Evolutionary conservation across 1,140 invertebrate genomes (phyloP), one percentile per base, ranked within the genome.

Genomic region (Epicauta chinensis): DNA sequence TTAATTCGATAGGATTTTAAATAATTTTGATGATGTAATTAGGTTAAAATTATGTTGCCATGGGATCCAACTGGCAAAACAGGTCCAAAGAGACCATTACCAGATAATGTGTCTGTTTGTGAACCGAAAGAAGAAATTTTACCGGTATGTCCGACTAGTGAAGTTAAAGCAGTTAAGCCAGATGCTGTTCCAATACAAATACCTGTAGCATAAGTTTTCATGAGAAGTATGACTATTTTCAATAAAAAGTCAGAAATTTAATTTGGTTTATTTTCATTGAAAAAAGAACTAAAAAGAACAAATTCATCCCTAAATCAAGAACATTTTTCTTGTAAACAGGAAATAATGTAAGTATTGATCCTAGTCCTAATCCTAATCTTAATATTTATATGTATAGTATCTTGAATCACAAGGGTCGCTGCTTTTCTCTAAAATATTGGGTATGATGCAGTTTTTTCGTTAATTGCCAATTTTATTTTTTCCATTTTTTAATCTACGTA

Each of bases 1-100:
- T 10, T 16, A 7, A 10, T 13, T n/a, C 23, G 23, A 5, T 23
- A 23, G 7, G n/a, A n/a, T n/a, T n/a, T 2, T 23, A 5, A 7
- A 23, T 23, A 4, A 23, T 4, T 50, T 29, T 40, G n/a, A 13
- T 42, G 31, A 3, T 36, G 1, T 51, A 32, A 34, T n/a, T 16
- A 42, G 59, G 96, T 99, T 0, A 99, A 99, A 77, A 98, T 99
- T 71, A 99, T 99, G 97, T 84, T 99, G 71, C 93, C 94, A 29
- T 95, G 91, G 80, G 97, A 99, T 77, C 84, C 92, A 40, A 88
- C 85, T 72, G 97, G 97, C 69, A 98, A 98, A 78, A 92, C 84
- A 64, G 97, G 97, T 54, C 97, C 97, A 23, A 97, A 97, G 76
- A 89, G 87, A 66, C 94, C 95, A 35, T 81, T 99, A 53, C 97